Evolutionary conservation across 2,888 invertebrate genomes (phyloP).

Genomic region (Eledona agricola): DNA sequence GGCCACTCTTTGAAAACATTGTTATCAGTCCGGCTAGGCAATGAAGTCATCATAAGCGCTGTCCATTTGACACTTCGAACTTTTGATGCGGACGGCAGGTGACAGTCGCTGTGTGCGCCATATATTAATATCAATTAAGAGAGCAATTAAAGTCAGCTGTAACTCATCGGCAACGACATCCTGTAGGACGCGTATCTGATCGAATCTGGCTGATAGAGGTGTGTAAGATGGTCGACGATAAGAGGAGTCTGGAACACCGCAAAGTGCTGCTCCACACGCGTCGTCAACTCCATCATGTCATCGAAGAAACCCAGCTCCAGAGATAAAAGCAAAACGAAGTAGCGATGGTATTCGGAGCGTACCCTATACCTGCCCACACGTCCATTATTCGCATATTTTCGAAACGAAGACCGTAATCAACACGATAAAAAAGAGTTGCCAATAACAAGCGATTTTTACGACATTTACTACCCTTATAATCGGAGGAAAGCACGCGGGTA

Average conservation of each 20-base stretch:
- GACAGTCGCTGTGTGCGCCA: constrained; percentile 19
- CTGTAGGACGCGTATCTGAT: constrained; percentile 31
- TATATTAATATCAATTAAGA: constrained; percentile 33
- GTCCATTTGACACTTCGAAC: no score
- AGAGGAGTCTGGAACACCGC: constrained; percentile 29
- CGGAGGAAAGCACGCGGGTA: no score
- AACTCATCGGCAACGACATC: constrained; percentile 22
- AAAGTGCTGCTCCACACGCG: constrained; percentile 40
- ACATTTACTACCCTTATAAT: no score
- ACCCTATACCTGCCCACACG: constrained; percentile 22
- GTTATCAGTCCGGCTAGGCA: background rate
- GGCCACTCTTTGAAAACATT: background rate
- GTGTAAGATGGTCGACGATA: constrained; percentile 32
- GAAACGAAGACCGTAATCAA: no score
- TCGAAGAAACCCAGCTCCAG: constrained; percentile 28
- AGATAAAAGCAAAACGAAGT: constrained; percentile 36
- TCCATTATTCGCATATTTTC: constrained; percentile 23
- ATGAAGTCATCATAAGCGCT: no score
- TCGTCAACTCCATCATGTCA: constrained; percentile 52
- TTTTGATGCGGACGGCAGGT: constrained; percentile 33
- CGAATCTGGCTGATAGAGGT: constrained; percentile 34
- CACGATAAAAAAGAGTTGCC: no score
- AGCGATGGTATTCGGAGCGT: constrained; percentile 16
- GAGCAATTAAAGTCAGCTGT: constrained; percentile 34
- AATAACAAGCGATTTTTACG: no score